Evolutionary conservation across 2,113 vertebrate genomes (phyloP).

Genomic region (Gallinago paraguaiae): DNA sequence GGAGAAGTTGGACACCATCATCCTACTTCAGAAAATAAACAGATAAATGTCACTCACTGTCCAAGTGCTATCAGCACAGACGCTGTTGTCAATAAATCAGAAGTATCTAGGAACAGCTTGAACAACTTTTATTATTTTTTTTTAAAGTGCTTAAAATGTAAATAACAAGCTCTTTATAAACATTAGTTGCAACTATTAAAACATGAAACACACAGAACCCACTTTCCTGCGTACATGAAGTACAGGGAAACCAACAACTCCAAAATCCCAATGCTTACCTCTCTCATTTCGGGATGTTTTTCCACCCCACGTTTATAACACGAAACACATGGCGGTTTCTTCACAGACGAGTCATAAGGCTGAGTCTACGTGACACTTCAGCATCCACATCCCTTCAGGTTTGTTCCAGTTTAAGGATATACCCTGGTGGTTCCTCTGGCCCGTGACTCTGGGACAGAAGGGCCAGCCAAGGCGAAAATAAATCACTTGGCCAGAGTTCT

Average conservation of each 20-base stretch:
- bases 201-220: constrained; percentile 67
- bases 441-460: not conserved
- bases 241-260: not conserved
- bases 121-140: constrained; percentile 74
- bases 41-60: constrained; percentile 19
- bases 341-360: not conserved
- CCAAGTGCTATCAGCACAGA: constrained; percentile 56
- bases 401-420: constrained; percentile 18
- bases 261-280: accelerated
- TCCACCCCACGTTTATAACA: not conserved
- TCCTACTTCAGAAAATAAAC: not conserved
- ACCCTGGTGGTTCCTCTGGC: not conserved
- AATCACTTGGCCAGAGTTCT: not conserved
- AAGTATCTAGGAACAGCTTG: constrained; percentile 68
- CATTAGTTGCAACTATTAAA: constrained; percentile 71
- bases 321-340: not conserved
- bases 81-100: constrained; percentile 50
- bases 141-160: constrained; percentile 81
- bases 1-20: not conserved
- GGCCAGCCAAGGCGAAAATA: not conserved
- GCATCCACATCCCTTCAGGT: not conserved
- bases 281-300: not conserved
- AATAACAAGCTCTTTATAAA: constrained; percentile 81
- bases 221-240: not conserved
- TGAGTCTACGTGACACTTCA: not conserved